Evolutionary conservation across 2,113 vertebrate genomes (phyloP).

Genomic region (Pterocles burchelli): DNA sequence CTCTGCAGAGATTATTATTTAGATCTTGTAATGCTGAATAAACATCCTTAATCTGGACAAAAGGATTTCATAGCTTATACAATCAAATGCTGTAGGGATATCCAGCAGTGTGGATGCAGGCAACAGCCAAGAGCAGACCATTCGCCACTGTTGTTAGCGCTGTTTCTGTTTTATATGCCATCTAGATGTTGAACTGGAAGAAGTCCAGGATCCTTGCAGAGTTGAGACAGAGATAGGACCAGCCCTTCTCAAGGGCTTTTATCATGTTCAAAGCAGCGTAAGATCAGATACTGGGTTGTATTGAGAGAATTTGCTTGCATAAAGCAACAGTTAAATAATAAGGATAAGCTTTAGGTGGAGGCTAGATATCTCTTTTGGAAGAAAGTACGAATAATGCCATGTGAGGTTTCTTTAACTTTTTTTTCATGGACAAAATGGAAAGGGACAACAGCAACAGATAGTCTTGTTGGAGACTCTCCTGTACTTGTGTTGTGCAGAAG

Average conservation of each 20-base stretch:
- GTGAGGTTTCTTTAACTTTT: background rate
- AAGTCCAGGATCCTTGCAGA: background rate
- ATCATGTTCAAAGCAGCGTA: background rate
- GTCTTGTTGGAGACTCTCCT: background rate
- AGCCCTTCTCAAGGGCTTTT: background rate
- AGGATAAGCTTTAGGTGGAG: background rate
- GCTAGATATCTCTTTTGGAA: background rate
- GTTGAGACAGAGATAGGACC: background rate
- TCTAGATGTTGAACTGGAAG: background rate
- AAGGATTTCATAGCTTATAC: slow-evolving; percentile 19
- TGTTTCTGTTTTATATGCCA: background rate
- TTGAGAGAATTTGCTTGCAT: background rate
- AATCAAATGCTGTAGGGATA: background rate
- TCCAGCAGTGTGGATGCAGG: background rate
- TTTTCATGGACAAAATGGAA: background rate
- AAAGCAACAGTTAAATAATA: background rate
- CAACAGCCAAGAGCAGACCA: background rate
- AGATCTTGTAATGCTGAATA: background rate
- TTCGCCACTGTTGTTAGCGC: background rate
- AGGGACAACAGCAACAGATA: background rate
- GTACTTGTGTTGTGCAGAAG: background rate
- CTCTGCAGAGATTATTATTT: background rate
- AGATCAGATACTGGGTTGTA: background rate
- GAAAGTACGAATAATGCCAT: background rate
- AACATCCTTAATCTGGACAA: slow-evolving; percentile 8